A percentile compares a stretch with the other conserved stretches of the same genome.
These are phyloP conservation scores for Mobula hypostoma DNA, from an alignment of 2,113 vertebrate species.

Conservation along the genomic window DNA sequence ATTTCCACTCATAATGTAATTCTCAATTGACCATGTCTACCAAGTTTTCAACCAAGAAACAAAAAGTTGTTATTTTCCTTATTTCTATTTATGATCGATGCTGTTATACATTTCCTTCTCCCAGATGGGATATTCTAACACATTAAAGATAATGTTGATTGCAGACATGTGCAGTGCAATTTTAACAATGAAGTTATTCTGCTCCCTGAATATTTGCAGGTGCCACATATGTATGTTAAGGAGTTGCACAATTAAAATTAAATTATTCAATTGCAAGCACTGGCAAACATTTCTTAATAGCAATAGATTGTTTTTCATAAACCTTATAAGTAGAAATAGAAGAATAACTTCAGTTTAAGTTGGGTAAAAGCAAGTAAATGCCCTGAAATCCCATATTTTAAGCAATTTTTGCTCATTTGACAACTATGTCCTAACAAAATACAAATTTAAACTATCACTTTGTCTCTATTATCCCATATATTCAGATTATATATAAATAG, in stretches of 20 bases:
- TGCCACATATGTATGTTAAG: background rate
- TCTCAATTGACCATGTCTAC: background rate
- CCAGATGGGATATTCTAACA: background rate
- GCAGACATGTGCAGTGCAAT: background rate
- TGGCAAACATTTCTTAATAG: background rate
- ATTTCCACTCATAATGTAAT: no score
- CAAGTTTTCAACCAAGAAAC: background rate
- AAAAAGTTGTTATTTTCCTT: background rate
- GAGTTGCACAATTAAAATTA: background rate
- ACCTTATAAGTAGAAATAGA: background rate
- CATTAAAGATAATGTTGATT: background rate
- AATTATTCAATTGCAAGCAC: background rate
- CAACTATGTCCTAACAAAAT: background rate
- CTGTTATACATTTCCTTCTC: background rate
- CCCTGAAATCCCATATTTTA: background rate
- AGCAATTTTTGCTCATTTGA: background rate
- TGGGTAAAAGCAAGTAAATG: background rate
- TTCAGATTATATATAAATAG: background rate
- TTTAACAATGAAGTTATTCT: background rate
- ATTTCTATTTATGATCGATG: background rate
- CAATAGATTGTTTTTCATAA: background rate
- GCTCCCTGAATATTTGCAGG: background rate
- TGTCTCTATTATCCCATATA: background rate
- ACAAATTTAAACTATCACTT: background rate
- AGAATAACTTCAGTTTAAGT: background rate